These are phyloP conservation scores for Drosophila mulleri DNA, from an alignment of 2,888 invertebrate genomes.

Conservation along the genomic window DNA sequence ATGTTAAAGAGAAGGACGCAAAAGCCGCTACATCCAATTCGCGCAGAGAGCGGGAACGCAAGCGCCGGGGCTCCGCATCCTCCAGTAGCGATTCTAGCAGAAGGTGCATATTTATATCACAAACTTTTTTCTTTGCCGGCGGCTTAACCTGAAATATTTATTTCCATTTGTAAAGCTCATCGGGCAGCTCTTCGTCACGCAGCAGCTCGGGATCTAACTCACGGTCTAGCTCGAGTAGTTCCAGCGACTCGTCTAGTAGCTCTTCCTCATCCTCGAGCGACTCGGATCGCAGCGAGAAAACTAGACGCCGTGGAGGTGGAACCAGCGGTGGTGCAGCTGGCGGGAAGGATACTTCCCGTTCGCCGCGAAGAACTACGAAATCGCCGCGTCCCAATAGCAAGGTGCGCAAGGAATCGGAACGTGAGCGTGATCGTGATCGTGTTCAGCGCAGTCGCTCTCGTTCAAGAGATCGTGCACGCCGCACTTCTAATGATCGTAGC, in stretches of 20 bases:
- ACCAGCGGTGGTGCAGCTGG: slow-evolving; percentile 31
- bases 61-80: slow-evolving; percentile 88
- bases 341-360: slow-evolving; percentile 65
- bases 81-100: slow-evolving; percentile 93
- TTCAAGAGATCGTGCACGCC: slow-evolving; percentile 69
- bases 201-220: slow-evolving; percentile 90
- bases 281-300: slow-evolving; percentile 86
- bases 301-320: slow-evolving; percentile 63
- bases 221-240: slow-evolving; percentile 90
- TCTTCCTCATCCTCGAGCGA: slow-evolving; percentile 89
- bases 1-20: slow-evolving; percentile 79
- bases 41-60: slow-evolving; percentile 82
- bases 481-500: slow-evolving; percentile 57
- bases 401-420: slow-evolving; percentile 68
- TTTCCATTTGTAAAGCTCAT: slow-evolving; percentile 87
- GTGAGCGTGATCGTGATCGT: slow-evolving; percentile 64
- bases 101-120: slow-evolving; percentile 85
- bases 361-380: slow-evolving; percentile 70
- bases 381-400: slow-evolving; percentile 71
- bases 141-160: slow-evolving; percentile 21
- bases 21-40: slow-evolving; percentile 69
- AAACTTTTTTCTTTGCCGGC: not conserved
- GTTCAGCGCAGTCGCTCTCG: slow-evolving; percentile 53
- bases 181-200: slow-evolving; percentile 92
- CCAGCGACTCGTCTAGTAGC: slow-evolving; percentile 86